phyloP scores from a whole-genome alignment of 2,797 vertebrate species.

The Antennarius maculatus region DNA sequence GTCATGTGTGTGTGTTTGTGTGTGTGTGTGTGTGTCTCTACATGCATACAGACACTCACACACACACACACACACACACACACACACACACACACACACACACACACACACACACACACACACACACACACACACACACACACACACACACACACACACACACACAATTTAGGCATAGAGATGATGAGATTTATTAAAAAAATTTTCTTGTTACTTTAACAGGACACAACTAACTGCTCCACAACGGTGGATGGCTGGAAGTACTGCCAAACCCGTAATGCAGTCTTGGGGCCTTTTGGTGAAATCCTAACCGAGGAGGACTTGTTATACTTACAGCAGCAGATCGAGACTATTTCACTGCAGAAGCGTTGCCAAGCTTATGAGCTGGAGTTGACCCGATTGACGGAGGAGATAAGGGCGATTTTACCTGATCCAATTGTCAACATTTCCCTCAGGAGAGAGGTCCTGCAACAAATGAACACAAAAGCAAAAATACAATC shows the following conservation, averaged over 20 bases:
- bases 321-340: constrained; percentile 87
- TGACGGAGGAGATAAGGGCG: constrained; percentile 86
- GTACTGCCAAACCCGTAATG: constrained; percentile 87
- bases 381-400: constrained; percentile 85
- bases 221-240: constrained; percentile 60
- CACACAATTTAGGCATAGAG: too few species aligned
- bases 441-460: constrained; percentile 87
- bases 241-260: constrained; percentile 80
- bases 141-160: too few species aligned
- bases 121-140: too few species aligned
- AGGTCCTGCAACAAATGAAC: constrained; percentile 75
- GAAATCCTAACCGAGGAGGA: constrained; percentile 93
- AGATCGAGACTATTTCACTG: constrained; percentile 88
- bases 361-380: constrained; percentile 87
- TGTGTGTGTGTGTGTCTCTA: too few species aligned
- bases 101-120: too few species aligned
- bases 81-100: too few species aligned
- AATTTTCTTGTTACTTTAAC: constrained; percentile 11
- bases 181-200: too few species aligned
- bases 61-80: too few species aligned
- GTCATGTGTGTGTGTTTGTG: too few species aligned
- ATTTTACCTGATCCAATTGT: constrained; percentile 89
- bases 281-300: constrained; percentile 92
- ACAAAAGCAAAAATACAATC: constrained; percentile 58
- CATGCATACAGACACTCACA: too few species aligned